phyloP scores from a whole-genome alignment of 2,888 invertebrate species.

The Digitonthophagus gazella region DNA sequence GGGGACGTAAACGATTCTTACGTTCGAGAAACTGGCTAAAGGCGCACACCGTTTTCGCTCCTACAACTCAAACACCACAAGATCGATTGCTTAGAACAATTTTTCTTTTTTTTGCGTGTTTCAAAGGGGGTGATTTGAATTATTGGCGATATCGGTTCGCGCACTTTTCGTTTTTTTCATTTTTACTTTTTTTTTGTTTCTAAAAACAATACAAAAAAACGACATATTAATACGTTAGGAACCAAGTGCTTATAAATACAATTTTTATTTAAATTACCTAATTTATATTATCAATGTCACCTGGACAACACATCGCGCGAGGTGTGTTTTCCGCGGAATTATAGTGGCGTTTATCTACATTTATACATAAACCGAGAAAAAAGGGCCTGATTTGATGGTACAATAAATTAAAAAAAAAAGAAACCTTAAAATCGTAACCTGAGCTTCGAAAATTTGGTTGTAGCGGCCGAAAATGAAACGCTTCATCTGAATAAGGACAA shows the following conservation, averaged over 20 bases:
- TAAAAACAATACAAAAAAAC: conserved; percentile 46
- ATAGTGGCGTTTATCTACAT: conserved; percentile 46
- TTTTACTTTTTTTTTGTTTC: conserved; percentile 38
- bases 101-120: too few relatives aligned
- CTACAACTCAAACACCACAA: conserved; percentile 44
- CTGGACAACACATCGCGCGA: conserved; percentile 34
- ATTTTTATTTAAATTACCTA: conserved; percentile 46
- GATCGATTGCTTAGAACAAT: too few relatives aligned
- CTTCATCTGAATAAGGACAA: conserved; percentile 8
- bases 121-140: conserved; percentile 41
- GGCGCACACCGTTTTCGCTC: conserved; percentile 39
- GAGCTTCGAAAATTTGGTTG: conserved; percentile 37
- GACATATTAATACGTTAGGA: conserved; percentile 50
- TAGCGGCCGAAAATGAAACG: conserved; percentile 2
- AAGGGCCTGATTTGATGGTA: conserved; percentile 18
- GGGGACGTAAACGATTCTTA: conserved; percentile 40
- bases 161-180: conserved; percentile 19
- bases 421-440: conserved; percentile 28
- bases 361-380: conserved; percentile 40
- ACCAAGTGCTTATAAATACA: conserved; percentile 51
- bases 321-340: conserved; percentile 45
- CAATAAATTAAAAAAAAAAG: conserved; percentile 18
- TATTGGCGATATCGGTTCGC: conserved; percentile 39
- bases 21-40: conserved; percentile 42
- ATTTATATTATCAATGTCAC: conserved; percentile 39